These are phyloP conservation scores for Mesochorus sp. DNA, from an alignment of 2,888 invertebrate genomes.

Conservation along the genomic window DNA sequence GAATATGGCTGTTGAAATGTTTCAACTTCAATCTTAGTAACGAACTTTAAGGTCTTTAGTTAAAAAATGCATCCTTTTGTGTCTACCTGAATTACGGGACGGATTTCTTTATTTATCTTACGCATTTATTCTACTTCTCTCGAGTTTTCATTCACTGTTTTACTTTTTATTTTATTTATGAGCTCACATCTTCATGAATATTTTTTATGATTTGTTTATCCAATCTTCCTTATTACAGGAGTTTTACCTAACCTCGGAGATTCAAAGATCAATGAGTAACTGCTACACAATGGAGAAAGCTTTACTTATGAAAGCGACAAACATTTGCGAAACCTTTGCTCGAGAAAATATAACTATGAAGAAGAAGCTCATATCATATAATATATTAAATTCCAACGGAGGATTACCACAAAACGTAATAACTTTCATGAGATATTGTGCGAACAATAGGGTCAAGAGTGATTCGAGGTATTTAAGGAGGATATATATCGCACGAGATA, in stretches of 20 bases:
- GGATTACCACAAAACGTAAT: slow-evolving; percentile 22
- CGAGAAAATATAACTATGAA: slow-evolving; percentile 5
- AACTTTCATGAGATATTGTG: background rate
- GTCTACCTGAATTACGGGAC: slow-evolving; percentile 46
- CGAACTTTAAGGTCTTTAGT: slow-evolving; percentile 46
- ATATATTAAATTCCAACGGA: slow-evolving; percentile 15
- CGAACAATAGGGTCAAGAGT: background rate
- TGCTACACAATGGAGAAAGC: slow-evolving; percentile 6
- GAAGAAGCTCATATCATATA: slow-evolving; percentile 16
- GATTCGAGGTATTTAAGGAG: background rate
- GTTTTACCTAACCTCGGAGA: background rate
- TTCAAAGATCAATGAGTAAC: slow-evolving; percentile 41
- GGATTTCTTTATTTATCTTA: slow-evolving; percentile 11
- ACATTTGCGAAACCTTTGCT: slow-evolving; percentile 24
- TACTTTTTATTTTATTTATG: slow-evolving; percentile 34
- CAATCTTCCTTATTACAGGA: slow-evolving; percentile 9
- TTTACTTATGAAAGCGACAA: slow-evolving; percentile 41
- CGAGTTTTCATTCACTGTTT: slow-evolving; percentile 30
- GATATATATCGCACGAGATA: background rate
- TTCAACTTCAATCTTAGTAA: slow-evolving; percentile 21
- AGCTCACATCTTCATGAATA: slow-evolving; percentile 55
- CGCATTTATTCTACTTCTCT: slow-evolving; percentile 55
- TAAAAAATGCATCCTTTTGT: slow-evolving; percentile 49
- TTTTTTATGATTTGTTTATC: slow-evolving; percentile 46
- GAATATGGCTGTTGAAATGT: slow-evolving; percentile 34